phyloP scores from a whole-genome alignment of 37 sponge, comb jelly and placozoan species.

The Halisarca cf. caerulea region DNA sequence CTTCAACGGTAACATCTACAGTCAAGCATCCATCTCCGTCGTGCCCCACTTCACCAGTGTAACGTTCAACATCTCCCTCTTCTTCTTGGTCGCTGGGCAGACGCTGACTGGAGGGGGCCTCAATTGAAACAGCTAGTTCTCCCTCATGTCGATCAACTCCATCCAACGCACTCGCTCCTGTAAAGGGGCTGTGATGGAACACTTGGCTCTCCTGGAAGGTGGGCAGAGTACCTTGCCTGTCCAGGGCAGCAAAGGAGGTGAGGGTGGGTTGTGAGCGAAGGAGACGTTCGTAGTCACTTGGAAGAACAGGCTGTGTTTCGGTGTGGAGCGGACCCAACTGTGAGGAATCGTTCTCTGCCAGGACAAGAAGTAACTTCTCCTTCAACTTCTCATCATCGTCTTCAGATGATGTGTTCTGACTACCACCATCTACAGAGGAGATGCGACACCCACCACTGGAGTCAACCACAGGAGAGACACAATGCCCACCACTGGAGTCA shows the following conservation, averaged over 20 bases:
- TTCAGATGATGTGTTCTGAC: too few relatives aligned
- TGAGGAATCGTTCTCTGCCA: slow-evolving; percentile 3
- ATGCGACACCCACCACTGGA: too few relatives aligned
- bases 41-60: not conserved
- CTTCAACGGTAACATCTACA: not conserved
- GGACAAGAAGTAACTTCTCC: not conserved
- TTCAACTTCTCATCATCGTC: not conserved
- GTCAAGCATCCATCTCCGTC: not conserved
- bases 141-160: too few relatives aligned
- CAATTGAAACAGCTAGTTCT: too few relatives aligned
- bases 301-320: not conserved
- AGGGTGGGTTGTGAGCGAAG: not conserved
- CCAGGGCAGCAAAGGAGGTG: not conserved
- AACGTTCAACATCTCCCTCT: not conserved
- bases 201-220: too few relatives aligned
- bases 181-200: too few relatives aligned
- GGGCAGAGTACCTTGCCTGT: not conserved
- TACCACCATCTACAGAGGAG: too few relatives aligned
- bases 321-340: not conserved
- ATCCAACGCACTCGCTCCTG: too few relatives aligned
- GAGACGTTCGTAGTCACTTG: slow-evolving; percentile 1
- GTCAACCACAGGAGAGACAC: too few relatives aligned
- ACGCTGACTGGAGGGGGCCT: too few relatives aligned
- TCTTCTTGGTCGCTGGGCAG: too few relatives aligned
- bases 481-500: not conserved